These are phyloP conservation scores for Stenichneumon culpator DNA, from an alignment of 2,888 invertebrate species.

Conservation along the genomic window DNA sequence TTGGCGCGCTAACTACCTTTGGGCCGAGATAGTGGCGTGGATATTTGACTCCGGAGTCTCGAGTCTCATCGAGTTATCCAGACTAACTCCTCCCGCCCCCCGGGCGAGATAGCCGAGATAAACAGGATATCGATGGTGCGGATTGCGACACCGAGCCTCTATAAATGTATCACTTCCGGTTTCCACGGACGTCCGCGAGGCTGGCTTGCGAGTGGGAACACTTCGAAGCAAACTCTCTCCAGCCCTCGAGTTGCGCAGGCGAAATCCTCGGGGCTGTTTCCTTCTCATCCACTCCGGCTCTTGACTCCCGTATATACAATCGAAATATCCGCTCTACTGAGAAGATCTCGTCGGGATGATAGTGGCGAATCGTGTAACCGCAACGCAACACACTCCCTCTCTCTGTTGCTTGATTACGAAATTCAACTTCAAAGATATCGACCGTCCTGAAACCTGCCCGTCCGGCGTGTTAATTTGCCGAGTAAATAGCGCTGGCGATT, in stretches of 20 bases:
- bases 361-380: constrained; percentile 67
- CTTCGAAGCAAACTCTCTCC: constrained; percentile 50
- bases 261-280: neutral
- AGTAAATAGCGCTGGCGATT: neutral
- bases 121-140: constrained; percentile 50
- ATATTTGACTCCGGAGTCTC: constrained; percentile 26
- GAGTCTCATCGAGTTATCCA: neutral
- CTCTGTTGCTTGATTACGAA: constrained; percentile 12
- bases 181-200: constrained; percentile 38
- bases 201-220: constrained; percentile 17
- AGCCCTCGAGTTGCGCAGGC: constrained; percentile 21
- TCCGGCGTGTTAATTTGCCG: neutral
- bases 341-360: constrained; percentile 44
- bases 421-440: neutral
- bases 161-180: constrained; percentile 54
- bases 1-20: constrained; percentile 7
- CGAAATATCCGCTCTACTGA: constrained; percentile 36
- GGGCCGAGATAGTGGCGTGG: neutral
- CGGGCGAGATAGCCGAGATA: neutral
- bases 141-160: constrained; percentile 24
- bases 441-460: neutral
- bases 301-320: constrained; percentile 34
- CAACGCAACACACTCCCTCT: constrained; percentile 17
- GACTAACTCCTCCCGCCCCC: neutral
- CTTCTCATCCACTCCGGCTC: neutral